Evolutionary conservation across 2,888 invertebrate species (phyloP), one percentile per base, ranked within the genome.

Genomic region (Cloeon dipterum): DNA sequence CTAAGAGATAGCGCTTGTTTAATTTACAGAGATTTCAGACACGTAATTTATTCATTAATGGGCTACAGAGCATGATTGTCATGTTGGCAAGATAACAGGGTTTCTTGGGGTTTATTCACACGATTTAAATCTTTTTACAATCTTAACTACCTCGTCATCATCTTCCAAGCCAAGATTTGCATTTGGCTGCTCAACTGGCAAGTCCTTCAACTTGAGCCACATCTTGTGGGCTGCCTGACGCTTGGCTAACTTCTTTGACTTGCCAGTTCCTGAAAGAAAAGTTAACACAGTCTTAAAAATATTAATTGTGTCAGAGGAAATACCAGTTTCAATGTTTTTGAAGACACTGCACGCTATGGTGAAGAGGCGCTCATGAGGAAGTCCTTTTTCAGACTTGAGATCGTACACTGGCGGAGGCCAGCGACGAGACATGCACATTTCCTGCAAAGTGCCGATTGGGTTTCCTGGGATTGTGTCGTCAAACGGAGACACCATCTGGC

Each of bases 201-300:
- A 63, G 44, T 82, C 79, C 50, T 83, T 77, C 41, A 91, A 57
- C 26, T 72, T 67, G 45, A 76, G 75, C 78, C 79, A 81, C 89
- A 94, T 89, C 55, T 83, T 81, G 52, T 83, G 78, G 3, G 94
- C 94, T 1, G 94, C 93, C 54, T 83, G 74, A n/a, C 93, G 68
- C 58, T 96, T 96, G 3, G 94, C 93, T 36, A 89, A 65, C 56
- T 94, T 94, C 64, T 96, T 96, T 36, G 89, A 91, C 52, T 91
- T 88, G 13, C 91, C 93, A 26, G 74, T 75, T 35, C 86, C 85
- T 25, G 75, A 63, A 36, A 34, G 34, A 41, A 35, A 23, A 36
- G 8, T 21, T 18, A 18, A n/a, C n/a, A n/a, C n/a, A n/a, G n/a
- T n/a, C n/a, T n/a, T n/a, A 14, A 10, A 13, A 8, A n/a, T n/a